phyloP scores from a whole-genome alignment of 2,888 invertebrate genomes.

The Nephrocerus scutellatus region DNA sequence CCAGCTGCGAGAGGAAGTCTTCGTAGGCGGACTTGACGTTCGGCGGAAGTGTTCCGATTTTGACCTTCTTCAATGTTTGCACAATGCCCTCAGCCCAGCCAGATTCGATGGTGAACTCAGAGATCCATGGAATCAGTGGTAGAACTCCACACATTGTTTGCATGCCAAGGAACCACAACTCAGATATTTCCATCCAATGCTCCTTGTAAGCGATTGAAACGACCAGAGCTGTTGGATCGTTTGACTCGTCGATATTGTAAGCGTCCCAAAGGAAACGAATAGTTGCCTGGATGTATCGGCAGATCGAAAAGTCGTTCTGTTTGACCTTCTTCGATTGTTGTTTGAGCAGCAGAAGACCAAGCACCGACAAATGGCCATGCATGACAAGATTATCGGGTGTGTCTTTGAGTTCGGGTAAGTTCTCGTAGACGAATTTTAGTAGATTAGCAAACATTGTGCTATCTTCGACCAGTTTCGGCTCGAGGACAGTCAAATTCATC shows the following conservation, averaged over 20 bases:
- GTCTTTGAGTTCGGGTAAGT: constrained; percentile 76
- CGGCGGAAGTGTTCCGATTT: constrained; percentile 70
- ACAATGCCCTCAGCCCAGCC: constrained; percentile 91
- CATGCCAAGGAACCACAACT: constrained; percentile 91
- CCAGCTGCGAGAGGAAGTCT: constrained; percentile 77
- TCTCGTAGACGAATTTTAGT: constrained; percentile 77
- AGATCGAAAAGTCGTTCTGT: constrained; percentile 82
- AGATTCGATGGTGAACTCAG: constrained; percentile 84
- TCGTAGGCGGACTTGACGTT: constrained; percentile 86
- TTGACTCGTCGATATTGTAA: constrained; percentile 81
- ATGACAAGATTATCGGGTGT: constrained; percentile 76
- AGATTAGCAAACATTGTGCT: constrained; percentile 70
- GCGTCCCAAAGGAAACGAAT: constrained; percentile 91
- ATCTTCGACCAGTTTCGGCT: constrained; percentile 74
- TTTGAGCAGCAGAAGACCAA: constrained; percentile 75
- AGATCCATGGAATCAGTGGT: constrained; percentile 78
- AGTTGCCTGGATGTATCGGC: constrained; percentile 80
- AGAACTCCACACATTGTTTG: constrained; percentile 81
- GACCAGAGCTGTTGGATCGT: constrained; percentile 72
- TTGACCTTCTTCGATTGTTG: constrained; percentile 76
- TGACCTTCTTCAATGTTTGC: constrained; percentile 73
- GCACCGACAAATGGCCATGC: constrained; percentile 75
- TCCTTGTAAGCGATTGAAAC: constrained; percentile 81
- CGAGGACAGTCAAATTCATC: constrained; percentile 86
- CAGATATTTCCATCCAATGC: constrained; percentile 82